Evolutionary conservation across 2,113 vertebrate genomes (phyloP).

Genomic region (Mobula birostris): DNA sequence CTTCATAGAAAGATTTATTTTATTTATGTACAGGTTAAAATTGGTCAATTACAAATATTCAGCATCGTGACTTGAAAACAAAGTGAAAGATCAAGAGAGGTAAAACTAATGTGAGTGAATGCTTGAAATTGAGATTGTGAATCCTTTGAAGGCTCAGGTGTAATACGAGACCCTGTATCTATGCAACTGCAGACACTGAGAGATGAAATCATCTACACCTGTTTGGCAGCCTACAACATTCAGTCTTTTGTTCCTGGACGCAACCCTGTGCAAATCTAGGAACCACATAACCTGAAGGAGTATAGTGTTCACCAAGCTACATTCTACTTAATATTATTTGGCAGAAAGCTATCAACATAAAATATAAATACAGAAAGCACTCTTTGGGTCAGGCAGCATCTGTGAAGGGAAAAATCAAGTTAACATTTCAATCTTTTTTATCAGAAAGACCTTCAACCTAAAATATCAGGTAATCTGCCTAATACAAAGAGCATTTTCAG

Average conservation of each 20-base stretch:
- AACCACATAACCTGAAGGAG: not conserved
- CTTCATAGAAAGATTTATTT: not conserved
- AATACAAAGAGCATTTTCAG: not conserved
- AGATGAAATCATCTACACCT: slow-evolving; percentile 19
- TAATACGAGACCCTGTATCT: not conserved
- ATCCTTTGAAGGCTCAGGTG: not conserved
- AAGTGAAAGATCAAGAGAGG: not conserved
- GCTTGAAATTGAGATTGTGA: not conserved
- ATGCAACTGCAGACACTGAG: not conserved
- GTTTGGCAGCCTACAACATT: not conserved
- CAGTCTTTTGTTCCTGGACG: not conserved
- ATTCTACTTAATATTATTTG: not conserved
- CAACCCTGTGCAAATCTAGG: not conserved
- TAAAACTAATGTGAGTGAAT: not conserved
- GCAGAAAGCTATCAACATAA: not conserved
- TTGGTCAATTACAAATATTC: not conserved
- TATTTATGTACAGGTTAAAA: not conserved
- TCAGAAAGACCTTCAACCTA: not conserved
- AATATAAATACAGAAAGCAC: not conserved
- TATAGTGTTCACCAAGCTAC: not conserved
- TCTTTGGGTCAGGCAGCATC: too few species aligned
- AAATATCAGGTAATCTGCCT: not conserved
- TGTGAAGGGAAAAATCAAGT: not conserved
- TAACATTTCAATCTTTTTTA: not conserved
- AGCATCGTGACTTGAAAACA: not conserved